A percentile compares a stretch with the other conserved stretches of the same genome.
phyloP scores from a whole-genome alignment of 2,888 invertebrate species.

The Lasiommata megera region DNA sequence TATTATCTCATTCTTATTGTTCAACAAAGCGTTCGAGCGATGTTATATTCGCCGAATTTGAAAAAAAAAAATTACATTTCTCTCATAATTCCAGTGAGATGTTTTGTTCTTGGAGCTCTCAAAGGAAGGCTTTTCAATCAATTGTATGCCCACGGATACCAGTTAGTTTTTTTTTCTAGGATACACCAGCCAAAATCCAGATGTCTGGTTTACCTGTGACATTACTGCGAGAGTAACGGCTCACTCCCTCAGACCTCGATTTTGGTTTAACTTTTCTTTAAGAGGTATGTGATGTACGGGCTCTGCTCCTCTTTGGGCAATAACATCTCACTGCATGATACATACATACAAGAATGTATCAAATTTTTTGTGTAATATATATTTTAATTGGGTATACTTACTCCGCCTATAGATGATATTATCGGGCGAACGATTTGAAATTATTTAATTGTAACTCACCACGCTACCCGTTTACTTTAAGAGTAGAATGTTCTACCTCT shows the following conservation, averaged over 20 bases:
- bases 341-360: neutral
- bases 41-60: no score
- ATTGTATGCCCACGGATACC: neutral
- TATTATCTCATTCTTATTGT: no score
- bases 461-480: slow-evolving; percentile 72
- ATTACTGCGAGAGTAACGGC: no score
- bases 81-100: neutral
- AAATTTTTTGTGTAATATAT: neutral
- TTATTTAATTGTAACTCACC: slow-evolving; percentile 27
- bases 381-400: slow-evolving; percentile 46
- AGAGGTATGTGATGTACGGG: neutral
- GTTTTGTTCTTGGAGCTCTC: no score
- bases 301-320: neutral
- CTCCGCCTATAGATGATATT: slow-evolving; percentile 76
- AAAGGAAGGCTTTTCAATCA: no score
- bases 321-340: neutral
- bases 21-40: no score
- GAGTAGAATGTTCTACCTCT: slow-evolving; percentile 81
- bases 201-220: no score
- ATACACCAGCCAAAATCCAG: no score
- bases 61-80: neutral
- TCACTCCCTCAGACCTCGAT: no score
- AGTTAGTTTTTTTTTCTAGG: no score
- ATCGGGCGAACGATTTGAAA: slow-evolving; percentile 47
- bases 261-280: no score